Evolutionary conservation across 2,888 invertebrate genomes (phyloP).

Genomic region (Drosophila paracracens): DNA sequence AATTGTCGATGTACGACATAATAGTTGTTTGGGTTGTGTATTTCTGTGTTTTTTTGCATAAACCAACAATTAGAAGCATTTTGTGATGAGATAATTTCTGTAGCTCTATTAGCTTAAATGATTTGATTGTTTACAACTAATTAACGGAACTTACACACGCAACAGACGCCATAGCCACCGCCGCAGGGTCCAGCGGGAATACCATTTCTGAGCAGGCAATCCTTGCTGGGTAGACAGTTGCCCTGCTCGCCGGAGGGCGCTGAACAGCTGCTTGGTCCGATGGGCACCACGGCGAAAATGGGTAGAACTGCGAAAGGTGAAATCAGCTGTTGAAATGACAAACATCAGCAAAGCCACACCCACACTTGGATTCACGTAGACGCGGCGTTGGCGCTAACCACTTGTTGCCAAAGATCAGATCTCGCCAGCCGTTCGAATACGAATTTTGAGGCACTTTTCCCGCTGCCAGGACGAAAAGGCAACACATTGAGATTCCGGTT

Average conservation of each 20-base stretch:
- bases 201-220: conserved; percentile 91
- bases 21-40: background rate
- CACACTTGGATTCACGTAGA: conserved; percentile 78
- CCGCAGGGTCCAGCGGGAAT: conserved; percentile 92
- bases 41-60: background rate
- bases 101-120: background rate
- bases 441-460: conserved; percentile 49
- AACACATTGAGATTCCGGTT: conserved; percentile 10
- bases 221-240: conserved; percentile 90
- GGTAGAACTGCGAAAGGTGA: conserved; percentile 88
- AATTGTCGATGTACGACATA: background rate
- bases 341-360: conserved; percentile 40
- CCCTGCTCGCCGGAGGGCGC: conserved; percentile 92
- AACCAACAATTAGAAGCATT: background rate
- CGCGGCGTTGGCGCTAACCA: conserved; percentile 71
- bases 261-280: conserved; percentile 91
- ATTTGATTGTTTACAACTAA: background rate
- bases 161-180: conserved; percentile 85
- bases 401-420: conserved; percentile 81
- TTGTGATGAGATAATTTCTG: background rate
- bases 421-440: conserved; percentile 79
- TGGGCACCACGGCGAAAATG: conserved; percentile 92
- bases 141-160: conserved; percentile 80
- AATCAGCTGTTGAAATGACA: conserved; percentile 15
- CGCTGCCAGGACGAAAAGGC: conserved; percentile 47